phyloP scores from a whole-genome alignment of 2,888 invertebrate species.

The Drosophila atripex region DNA sequence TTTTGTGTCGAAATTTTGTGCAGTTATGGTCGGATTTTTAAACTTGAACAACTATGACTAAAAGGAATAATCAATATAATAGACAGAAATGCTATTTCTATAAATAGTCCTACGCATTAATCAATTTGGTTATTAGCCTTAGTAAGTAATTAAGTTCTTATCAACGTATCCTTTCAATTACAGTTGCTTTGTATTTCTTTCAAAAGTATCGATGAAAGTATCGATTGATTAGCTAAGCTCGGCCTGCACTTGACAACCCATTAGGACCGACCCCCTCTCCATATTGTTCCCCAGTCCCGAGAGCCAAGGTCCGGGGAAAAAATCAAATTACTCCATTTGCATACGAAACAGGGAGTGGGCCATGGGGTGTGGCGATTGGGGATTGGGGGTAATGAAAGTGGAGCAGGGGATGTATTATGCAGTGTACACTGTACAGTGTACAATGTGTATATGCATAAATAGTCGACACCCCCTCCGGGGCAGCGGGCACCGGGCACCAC shows the following conservation, averaged over 20 bases:
- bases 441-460: slow-evolving; percentile 27
- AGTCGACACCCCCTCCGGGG: slow-evolving; percentile 4
- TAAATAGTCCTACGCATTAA: no score
- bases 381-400: slow-evolving; percentile 12
- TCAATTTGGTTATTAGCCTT: no score
- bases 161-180: not conserved
- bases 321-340: slow-evolving; percentile 66
- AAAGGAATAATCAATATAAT: no score
- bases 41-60: no score
- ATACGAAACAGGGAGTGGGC: slow-evolving; percentile 35
- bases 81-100: no score
- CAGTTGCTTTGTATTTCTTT: no score
- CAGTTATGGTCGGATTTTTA: not conserved
- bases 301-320: slow-evolving; percentile 26
- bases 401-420: slow-evolving; percentile 20
- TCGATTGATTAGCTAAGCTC: slow-evolving; percentile 29
- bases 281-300: not conserved
- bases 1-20: not conserved
- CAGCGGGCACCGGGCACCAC: not conserved
- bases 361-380: not conserved
- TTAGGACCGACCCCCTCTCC: slow-evolving; percentile 1
- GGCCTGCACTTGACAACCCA: slow-evolving; percentile 32
- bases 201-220: no score
- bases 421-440: slow-evolving; percentile 12
- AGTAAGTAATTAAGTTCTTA: not conserved